phyloP scores from a whole-genome alignment of 2,797 vertebrate genomes.

The Anableps anableps region DNA sequence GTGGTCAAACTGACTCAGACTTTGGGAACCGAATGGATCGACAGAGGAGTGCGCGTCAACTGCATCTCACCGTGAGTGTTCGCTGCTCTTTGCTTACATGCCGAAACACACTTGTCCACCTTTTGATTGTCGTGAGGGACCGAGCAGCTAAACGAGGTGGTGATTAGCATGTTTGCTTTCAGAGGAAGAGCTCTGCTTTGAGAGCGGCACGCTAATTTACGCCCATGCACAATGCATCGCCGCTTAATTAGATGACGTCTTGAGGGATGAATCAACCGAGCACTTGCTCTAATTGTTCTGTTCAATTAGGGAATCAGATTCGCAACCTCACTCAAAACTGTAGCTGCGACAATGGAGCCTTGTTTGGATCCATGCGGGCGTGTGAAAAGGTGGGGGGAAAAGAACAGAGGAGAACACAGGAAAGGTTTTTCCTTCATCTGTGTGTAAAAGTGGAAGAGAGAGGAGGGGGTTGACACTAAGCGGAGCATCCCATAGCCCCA shows the following conservation, averaged over 20 bases:
- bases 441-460: background rate
- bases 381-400: slow-evolving; percentile 66
- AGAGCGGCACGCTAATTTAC: slow-evolving; percentile 80
- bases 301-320: slow-evolving; percentile 87
- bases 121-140: slow-evolving; percentile 31
- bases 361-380: slow-evolving; percentile 83
- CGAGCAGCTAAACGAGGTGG: slow-evolving; percentile 40
- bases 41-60: slow-evolving; percentile 84
- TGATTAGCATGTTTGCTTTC: slow-evolving; percentile 71
- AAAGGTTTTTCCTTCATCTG: slow-evolving; percentile 30
- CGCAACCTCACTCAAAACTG: slow-evolving; percentile 79
- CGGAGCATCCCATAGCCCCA: slow-evolving; percentile 75
- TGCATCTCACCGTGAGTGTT: slow-evolving; percentile 87
- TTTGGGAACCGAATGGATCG: slow-evolving; percentile 83
- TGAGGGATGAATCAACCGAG: slow-evolving; percentile 84
- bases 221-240: slow-evolving; percentile 78
- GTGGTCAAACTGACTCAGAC: slow-evolving; percentile 88
- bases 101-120: slow-evolving; percentile 27
- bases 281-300: slow-evolving; percentile 84
- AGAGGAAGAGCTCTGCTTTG: slow-evolving; percentile 67
- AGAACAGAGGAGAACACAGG: slow-evolving; percentile 57
- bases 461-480: slow-evolving; percentile 55
- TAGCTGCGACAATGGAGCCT: slow-evolving; percentile 77
- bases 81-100: slow-evolving; percentile 1
- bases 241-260: slow-evolving; percentile 86